Evolutionary conservation across 2,797 vertebrate species (phyloP), one percentile per base, ranked within the genome.

Genomic region (Eutrigla gurnardus): DNA sequence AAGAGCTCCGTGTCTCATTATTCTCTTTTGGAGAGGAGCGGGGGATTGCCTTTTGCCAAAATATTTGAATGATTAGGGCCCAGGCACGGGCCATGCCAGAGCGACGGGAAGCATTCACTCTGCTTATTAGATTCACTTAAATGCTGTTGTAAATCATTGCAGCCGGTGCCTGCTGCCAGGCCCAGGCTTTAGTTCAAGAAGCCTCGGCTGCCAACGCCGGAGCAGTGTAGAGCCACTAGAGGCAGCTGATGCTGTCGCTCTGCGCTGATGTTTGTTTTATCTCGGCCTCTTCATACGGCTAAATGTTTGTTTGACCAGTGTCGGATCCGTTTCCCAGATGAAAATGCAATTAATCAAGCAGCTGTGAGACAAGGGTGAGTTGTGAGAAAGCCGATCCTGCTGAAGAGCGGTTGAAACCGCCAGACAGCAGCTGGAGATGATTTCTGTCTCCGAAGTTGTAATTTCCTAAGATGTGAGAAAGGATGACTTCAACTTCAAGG

Each of bases 1-100:
- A 96, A 96, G 95, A 96, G 94, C 96, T 96, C 95, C 94, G 94
- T 96, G 91, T 94, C 91, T 94, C 90, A 93, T 93, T 93, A 91
- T 93, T 92, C 91, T 91, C 88, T 91, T 85, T 91, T 93, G 88
- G 88, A 93, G 89, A 90, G 87, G 88, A 94, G 90, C 83, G 84
- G 95, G 94, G 94, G 95, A 94, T 94, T 94, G 61, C 90, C 95
- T 94, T 91, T 89, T 97, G 96, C 97, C 96, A 98, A 97, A 97
- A 96, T 96, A 96, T 97, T 96, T 96, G 96, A 97, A 96, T 98
- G 96, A 97, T 97, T 97, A 97, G 95, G 94, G 94, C 89, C 82
- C 93, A 90, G 91, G 92, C 92, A 95, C 94, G 87, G 89, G 93
- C 95, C 94, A 93, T 96, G 96, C 96, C 97, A 96, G 94, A 96